Base-by-base conservation (phyloP, 2,113 vertebrate genomes). In the Eclectus roratus region DNA sequence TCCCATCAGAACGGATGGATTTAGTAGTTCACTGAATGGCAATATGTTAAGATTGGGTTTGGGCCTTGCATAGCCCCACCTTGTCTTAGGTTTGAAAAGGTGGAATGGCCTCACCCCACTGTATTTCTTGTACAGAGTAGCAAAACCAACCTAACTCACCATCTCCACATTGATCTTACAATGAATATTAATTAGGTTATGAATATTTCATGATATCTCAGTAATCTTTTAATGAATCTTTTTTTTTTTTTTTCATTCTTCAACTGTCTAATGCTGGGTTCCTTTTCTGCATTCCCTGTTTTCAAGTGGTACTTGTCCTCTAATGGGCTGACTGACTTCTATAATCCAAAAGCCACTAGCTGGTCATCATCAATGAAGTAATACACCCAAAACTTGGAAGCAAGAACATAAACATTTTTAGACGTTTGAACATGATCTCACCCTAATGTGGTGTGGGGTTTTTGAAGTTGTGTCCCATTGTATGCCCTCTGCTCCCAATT, bases 131-230 rank as follows among this genome's bases (percentile, higher is more conserved):
- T 58, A 25, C 1, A 2, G n/a, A 47, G 41, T 37, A 83, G 64
- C 50, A 93, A 91, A 58, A 28, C 41, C 55, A 92, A 66, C 41
- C 24, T 77, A 77, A 73, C 15, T n/a, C 19, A 16, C 85, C 21
- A 43, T 58, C 46, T 88, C 23, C 23, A 21, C 12, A 3, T 8
- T 71, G 53, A 58, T 73, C 28, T 90, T 90, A 39, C 28, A 87
- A 50, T 53, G 88, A 68, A 39, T 85, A 49, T 68, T 70, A 82
- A 85, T 89, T 64, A 80, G 11, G 50, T 79, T 64, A 78, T 89
- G 18, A 69, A 53, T 94, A 83, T 85, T 88, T 85, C 3, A 47
- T 56, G 44, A 52, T 80, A 6, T 82, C 39, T 91, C 23, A 56
- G 17, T 17, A 65, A 9, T 77, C 58, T 88, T 58, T 82, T 49